Conservation (phyloP, 2,888 invertebrate genomes). For the Lacanobia wlatinum region DNA sequence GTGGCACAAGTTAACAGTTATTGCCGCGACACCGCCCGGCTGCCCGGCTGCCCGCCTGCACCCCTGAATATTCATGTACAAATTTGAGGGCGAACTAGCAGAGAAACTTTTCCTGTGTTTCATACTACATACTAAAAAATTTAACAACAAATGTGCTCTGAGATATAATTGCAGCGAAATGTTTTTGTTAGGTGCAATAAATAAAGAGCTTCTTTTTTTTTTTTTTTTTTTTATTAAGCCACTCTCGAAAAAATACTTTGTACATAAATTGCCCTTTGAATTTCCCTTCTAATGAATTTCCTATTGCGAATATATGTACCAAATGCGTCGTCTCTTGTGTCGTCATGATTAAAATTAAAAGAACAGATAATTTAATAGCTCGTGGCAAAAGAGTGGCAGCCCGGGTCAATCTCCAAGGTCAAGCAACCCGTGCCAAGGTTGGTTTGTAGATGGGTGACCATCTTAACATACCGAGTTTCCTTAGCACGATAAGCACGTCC, state of each 20-base stretch:
- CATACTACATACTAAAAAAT: constrained; percentile 65
- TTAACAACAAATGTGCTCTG: constrained; percentile 47
- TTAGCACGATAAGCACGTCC: too few relatives aligned
- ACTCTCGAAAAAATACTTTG: not conserved
- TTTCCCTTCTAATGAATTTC: too few relatives aligned
- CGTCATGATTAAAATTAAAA: not conserved
- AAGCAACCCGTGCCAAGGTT: too few relatives aligned
- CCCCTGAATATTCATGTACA: constrained; percentile 86
- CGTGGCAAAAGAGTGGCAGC: too few relatives aligned
- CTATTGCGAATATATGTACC: not conserved
- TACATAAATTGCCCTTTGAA: not conserved
- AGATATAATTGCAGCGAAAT: constrained; percentile 31
- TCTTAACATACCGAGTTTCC: too few relatives aligned
- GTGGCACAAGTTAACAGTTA: constrained; percentile 86
- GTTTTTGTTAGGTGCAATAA: not conserved
- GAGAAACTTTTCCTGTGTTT: constrained; percentile 71
- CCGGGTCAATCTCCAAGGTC: too few relatives aligned
- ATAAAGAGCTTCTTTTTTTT: not conserved
- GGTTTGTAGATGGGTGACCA: too few relatives aligned
- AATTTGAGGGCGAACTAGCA: constrained; percentile 74
- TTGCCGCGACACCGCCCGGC: constrained; percentile 72
- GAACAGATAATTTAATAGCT: too few relatives aligned
- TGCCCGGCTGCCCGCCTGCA: constrained; percentile 65
- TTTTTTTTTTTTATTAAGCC: not conserved
- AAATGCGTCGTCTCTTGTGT: not conserved